These are phyloP conservation scores for Aleiodes leptofemur DNA, from an alignment of 2,888 invertebrate genomes.

Conservation along the genomic window DNA sequence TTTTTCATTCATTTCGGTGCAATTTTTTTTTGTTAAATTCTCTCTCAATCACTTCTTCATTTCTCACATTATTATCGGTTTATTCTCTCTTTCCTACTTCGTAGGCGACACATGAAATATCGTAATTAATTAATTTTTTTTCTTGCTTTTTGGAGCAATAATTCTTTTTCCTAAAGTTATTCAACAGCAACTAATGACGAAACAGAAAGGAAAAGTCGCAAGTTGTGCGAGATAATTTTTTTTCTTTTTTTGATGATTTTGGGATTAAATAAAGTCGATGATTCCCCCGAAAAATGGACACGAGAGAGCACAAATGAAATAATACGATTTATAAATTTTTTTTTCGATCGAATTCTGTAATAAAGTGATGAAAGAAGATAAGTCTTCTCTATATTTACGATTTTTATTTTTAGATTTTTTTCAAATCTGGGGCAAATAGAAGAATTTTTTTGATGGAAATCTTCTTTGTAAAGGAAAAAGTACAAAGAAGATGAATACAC, in stretches of 20 bases:
- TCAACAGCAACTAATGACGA: not conserved
- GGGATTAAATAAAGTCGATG: conserved; percentile 2
- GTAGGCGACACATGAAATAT: too few species aligned
- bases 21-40: conserved; percentile 1
- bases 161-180: not conserved
- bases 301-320: conserved; percentile 12
- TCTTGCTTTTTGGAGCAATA: not conserved
- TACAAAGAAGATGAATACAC: too few species aligned
- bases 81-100: conserved; percentile 1
- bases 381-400: too few species aligned
- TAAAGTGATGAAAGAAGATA: too few species aligned
- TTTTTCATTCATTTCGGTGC: conserved; percentile 19
- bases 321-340: not conserved
- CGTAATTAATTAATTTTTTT: not conserved
- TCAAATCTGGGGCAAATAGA: too few species aligned
- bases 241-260: not conserved
- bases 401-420: too few species aligned
- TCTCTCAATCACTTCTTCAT: conserved; percentile 24
- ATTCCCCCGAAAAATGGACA: not conserved
- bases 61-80: conserved; percentile 27
- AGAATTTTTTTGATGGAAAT: too few species aligned
- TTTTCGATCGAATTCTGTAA: too few species aligned
- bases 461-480: too few species aligned
- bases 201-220: not conserved
- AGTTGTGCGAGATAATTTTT: conserved; percentile 10